These are phyloP conservation scores for Diaperis boleti DNA, from an alignment of 2,888 invertebrate species.

Conservation along the genomic window DNA sequence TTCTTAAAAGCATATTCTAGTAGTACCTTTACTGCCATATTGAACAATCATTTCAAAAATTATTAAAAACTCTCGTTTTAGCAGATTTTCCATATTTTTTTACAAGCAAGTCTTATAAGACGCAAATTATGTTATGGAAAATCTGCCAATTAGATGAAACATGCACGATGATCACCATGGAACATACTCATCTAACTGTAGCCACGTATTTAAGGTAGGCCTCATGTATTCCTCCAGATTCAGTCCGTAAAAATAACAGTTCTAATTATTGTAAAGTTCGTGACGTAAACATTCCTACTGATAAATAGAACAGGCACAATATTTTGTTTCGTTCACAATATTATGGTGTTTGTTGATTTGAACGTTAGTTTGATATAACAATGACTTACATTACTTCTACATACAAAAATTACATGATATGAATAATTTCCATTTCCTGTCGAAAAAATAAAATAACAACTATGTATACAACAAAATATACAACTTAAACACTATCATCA, in stretches of 20 bases:
- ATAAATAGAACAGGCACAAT: conserved; percentile 4
- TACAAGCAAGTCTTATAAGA: too few relatives aligned
- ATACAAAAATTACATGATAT: conserved; percentile 21
- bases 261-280: conserved; percentile 14
- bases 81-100: conserved; percentile 17
- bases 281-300: conserved; percentile 21
- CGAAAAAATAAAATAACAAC: too few relatives aligned
- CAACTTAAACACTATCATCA: background rate
- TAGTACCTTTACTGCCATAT: background rate
- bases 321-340: conserved; percentile 1
- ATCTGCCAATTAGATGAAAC: conserved; percentile 43
- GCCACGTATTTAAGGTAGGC: conserved; percentile 46
- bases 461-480: conserved; percentile 21
- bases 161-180: conserved; percentile 56
- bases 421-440: conserved; percentile 1
- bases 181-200: conserved; percentile 63
- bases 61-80: conserved; percentile 4
- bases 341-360: conserved; percentile 1
- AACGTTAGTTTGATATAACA: conserved; percentile 10
- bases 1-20: too few relatives aligned
- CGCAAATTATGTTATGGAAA: conserved; percentile 10
- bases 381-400: conserved; percentile 13
- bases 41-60: background rate
- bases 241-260: conserved; percentile 15
- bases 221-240: conserved; percentile 10